Evolutionary conservation across 2,888 invertebrate species (phyloP).

Genomic region (Sepioteuthis lessoniana): DNA sequence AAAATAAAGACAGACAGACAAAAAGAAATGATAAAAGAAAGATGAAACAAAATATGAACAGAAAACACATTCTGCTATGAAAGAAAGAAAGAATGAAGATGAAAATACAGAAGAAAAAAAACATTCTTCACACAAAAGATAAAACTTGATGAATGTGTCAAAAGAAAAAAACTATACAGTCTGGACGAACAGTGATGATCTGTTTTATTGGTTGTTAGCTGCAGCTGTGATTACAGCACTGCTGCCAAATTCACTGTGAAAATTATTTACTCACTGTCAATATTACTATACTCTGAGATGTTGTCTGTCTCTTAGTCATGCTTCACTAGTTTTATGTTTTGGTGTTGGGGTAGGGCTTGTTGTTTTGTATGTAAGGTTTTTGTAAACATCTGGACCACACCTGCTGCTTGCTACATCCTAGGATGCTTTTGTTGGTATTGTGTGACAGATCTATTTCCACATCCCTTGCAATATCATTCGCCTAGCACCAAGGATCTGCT

Average conservation of each 20-base stretch:
- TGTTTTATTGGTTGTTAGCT: not conserved
- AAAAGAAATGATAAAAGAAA: no score
- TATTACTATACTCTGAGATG: not conserved
- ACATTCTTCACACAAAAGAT: not conserved
- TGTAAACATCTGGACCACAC: not conserved
- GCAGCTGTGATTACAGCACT: not conserved
- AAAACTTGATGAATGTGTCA: not conserved
- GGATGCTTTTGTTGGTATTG: not conserved
- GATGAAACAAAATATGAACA: no score
- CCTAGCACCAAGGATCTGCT: not conserved
- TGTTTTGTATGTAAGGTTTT: not conserved
- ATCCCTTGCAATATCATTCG: not conserved
- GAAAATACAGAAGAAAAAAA: not conserved
- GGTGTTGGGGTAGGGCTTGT: not conserved
- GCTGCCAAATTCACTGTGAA: slow-evolving; percentile 23
- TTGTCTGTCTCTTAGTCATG: not conserved
- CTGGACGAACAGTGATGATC: not conserved
- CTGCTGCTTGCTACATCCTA: not conserved
- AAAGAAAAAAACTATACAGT: not conserved
- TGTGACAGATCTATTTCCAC: not conserved
- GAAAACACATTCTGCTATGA: no score
- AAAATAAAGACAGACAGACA: no score
- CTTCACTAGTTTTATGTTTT: not conserved
- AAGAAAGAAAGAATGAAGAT: not conserved
- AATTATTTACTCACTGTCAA: slow-evolving; percentile 20